Base-by-base conservation (phyloP, 2,888 invertebrate species). In the Lasioglossum zephyrum region DNA sequence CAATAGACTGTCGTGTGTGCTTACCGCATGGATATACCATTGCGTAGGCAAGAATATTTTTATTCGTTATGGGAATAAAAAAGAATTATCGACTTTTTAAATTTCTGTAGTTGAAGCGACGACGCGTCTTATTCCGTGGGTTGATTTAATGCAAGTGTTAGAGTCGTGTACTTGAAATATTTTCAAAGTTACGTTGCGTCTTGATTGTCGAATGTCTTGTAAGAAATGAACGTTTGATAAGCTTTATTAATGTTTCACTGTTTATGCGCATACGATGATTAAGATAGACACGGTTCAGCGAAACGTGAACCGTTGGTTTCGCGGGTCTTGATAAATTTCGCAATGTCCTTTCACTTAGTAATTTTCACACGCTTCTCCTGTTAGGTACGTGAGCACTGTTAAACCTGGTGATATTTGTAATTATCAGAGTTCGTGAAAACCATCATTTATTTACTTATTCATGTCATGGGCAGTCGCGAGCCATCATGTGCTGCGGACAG, bases 281-380 rank as follows among this genome's bases (percentile, higher is more conserved):
- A 75, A 79, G 73, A 77, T 66, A 82, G 73, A 75, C 70, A 75
- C 70, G 72, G 63, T 77, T 79, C 41, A 80, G 57, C 39, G 70
- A 72, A 80, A 87, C 78, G 69, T 63, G 77, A 81, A 44, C 69
- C 60, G 63, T 69, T 76, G 82, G 49, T 79, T 86, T 79, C 70
- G 80, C 73, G 78, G 44, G 80, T 76, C 83, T 66, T 69, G 81
- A 83, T 86, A 81, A 81, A 86, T 82, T 82, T 82, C 82, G 82
- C 69, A 82, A 79, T 60, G 47, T 57, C 85, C 79, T 74, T 88
- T 86, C 87, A 76, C 81, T 72, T 77, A 57, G 66, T 26, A 49
- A 84, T 89, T 82, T 87, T 82, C 82, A 79, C 88, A 82, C 88
- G 90, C 74, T 83, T 83, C 81, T 72, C 60, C 75, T 36, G 36